phyloP scores from a whole-genome alignment of 2,888 invertebrate genomes.

The Andrena minutula region DNA sequence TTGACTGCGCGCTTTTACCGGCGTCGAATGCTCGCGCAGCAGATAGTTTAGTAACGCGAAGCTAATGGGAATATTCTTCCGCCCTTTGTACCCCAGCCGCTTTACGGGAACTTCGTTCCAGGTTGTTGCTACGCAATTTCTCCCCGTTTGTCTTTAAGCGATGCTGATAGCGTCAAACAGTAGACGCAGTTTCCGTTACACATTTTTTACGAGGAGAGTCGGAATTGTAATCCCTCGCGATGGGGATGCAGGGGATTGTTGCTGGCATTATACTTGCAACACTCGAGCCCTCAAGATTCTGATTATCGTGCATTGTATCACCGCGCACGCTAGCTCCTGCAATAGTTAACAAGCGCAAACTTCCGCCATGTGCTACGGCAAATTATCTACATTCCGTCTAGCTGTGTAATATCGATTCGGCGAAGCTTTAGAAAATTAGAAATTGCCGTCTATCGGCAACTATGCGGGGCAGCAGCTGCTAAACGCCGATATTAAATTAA shows the following conservation, averaged over 20 bases:
- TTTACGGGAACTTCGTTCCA: constrained; percentile 21
- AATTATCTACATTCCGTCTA: constrained; percentile 49
- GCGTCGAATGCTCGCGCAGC: constrained; percentile 27
- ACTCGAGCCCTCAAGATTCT: constrained; percentile 4
- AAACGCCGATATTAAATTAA: constrained; percentile 20
- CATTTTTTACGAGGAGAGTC: not conserved
- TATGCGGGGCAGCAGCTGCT: constrained; percentile 33
- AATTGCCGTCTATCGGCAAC: constrained; percentile 46
- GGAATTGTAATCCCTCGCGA: not conserved
- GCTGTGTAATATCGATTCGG: constrained; percentile 28
- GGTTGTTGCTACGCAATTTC: not conserved
- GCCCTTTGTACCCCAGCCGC: not conserved
- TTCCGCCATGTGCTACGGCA: constrained; percentile 23
- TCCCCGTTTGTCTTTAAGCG: not conserved
- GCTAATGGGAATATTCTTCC: constrained; percentile 29
- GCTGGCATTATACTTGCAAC: not conserved
- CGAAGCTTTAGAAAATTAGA: constrained; percentile 44
- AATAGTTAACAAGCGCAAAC: constrained; percentile 47
- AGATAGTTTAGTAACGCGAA: constrained; percentile 36
- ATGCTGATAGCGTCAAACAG: too few relatives aligned
- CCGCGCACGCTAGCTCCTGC: constrained; percentile 18
- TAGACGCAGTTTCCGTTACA: not conserved
- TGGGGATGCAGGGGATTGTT: not conserved
- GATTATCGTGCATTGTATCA: constrained; percentile 25
- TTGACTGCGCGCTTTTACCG: constrained; percentile 22